A percentile compares a stretch with the other conserved stretches of the same genome.
Evolutionary conservation across 2,888 invertebrate species (phyloP).

Genomic region (Aphodius sticticus): DNA sequence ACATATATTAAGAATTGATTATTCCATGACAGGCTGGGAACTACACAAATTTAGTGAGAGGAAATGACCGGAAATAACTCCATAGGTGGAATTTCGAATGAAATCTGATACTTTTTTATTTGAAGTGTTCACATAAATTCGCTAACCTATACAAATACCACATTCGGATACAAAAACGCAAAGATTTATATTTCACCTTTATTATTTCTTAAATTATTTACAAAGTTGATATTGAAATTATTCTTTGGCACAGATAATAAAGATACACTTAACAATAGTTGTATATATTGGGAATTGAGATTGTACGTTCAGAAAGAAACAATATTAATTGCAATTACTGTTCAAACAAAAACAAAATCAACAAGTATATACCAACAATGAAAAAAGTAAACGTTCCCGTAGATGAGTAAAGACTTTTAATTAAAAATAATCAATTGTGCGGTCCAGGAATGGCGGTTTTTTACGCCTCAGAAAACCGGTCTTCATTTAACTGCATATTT

Average conservation of each 20-base stretch:
- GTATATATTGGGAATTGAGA: too few species aligned
- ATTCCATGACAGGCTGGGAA: background rate
- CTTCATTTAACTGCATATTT: conserved; percentile 4
- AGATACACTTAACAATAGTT: too few species aligned
- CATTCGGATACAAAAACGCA: background rate
- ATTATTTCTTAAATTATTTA: too few species aligned
- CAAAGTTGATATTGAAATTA: too few species aligned
- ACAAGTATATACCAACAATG: background rate
- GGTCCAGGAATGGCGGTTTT: background rate
- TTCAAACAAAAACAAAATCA: background rate
- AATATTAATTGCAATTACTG: background rate
- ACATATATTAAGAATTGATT: background rate
- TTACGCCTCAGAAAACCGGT: background rate
- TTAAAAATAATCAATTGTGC: background rate
- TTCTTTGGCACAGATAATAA: too few species aligned
- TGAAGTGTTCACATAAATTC: background rate
- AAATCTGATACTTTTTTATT: background rate
- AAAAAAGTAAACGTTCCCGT: background rate
- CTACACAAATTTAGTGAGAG: background rate
- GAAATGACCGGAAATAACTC: background rate
- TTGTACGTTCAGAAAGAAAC: background rate
- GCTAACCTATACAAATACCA: background rate
- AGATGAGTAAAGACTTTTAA: background rate
- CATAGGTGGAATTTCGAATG: background rate
- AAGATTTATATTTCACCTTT: background rate